Evolutionary conservation across 2,888 invertebrate species (phyloP), one percentile per base, ranked within the genome.

Genomic region (Raillietiella orientalis): DNA sequence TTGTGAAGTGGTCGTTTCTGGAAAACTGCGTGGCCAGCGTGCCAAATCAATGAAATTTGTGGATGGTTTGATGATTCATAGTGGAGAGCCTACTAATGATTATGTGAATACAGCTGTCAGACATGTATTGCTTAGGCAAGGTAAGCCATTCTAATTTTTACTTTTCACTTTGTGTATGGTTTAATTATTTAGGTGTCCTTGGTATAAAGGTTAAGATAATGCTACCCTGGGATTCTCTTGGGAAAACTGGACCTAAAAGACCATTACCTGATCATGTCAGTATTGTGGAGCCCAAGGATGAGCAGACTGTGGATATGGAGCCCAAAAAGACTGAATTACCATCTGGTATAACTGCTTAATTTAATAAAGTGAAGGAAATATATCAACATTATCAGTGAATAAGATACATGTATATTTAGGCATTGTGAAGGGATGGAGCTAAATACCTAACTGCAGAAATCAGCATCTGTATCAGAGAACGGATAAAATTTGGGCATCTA

Each of bases 41-140:
- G 96, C 96, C 35, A 99, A 96, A 55, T 82, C 87, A 29, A 99
- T 96, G 96, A 96, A 99, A 53, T 99, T 99, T 47, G 87, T 90
- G 20, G 96, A 99, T 42, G 96, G 96, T 33, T 62, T 96, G 32
- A 99, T 99, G 96, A 96, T 99, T 46, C 96, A 99, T 57, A 82
- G 82, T 37, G 96, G 96, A 46, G 82, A 96, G 51, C 93, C 96
- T 16, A 77, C 75, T 52, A 82, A 84, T 42, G 84, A 93, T 44
- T 99, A 93, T 40, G 90, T 99, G 27, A 87, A 93, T 51, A 75
- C 75, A 22, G 96, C 96, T 31, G 93, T 96, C 25, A 58, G 96
- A 39, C 96, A 99, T 49, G 96, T 99, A 16, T 61, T 93, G 40
- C 61, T 99, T 30, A 62, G 93, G 47, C 96, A 93, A 58, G 70